A percentile compares a stretch with the other conserved stretches of the same genome.
Conservation (phyloP, 2,888 invertebrate genomes). For the Eupithecia vulgata region DNA sequence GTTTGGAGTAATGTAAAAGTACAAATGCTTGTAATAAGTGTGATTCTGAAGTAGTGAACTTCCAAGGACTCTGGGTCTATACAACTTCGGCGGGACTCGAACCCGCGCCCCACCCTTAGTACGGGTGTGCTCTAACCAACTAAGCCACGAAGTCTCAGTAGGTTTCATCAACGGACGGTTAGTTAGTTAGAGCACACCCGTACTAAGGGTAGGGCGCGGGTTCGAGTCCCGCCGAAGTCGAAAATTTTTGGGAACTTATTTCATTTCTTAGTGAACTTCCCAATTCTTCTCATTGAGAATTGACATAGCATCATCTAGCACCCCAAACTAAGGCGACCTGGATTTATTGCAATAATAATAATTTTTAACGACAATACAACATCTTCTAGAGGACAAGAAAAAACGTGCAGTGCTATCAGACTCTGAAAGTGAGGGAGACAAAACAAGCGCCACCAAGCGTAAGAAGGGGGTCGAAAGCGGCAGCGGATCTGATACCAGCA, state of each 20-base stretch:
- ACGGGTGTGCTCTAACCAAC: too few species aligned
- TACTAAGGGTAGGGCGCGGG: too few species aligned
- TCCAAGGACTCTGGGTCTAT: too few species aligned
- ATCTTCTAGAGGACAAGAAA: slow-evolving; percentile 63
- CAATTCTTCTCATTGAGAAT: not conserved
- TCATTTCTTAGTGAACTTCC: not conserved
- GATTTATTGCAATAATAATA: not conserved
- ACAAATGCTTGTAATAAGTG: not conserved
- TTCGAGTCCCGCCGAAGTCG: too few species aligned
- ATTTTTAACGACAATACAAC: not conserved
- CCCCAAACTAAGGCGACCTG: not conserved
- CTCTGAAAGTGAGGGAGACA: slow-evolving; percentile 77
- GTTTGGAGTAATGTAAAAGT: not conserved
- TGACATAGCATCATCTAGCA: not conserved
- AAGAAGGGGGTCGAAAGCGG: slow-evolving; percentile 76
- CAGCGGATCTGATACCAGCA: slow-evolving; percentile 75
- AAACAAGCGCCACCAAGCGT: slow-evolving; percentile 65
- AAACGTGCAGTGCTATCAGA: slow-evolving; percentile 79
- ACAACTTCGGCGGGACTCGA: too few species aligned
- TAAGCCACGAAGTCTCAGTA: too few species aligned
- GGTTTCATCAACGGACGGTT: too few species aligned
- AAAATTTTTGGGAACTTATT: too few species aligned
- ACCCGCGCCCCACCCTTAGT: too few species aligned
- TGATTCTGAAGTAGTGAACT: not conserved
- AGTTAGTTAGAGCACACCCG: too few species aligned